phyloP scores from a whole-genome alignment of 2,797 vertebrate genomes.

The Taeniopygia guttata region DNA sequence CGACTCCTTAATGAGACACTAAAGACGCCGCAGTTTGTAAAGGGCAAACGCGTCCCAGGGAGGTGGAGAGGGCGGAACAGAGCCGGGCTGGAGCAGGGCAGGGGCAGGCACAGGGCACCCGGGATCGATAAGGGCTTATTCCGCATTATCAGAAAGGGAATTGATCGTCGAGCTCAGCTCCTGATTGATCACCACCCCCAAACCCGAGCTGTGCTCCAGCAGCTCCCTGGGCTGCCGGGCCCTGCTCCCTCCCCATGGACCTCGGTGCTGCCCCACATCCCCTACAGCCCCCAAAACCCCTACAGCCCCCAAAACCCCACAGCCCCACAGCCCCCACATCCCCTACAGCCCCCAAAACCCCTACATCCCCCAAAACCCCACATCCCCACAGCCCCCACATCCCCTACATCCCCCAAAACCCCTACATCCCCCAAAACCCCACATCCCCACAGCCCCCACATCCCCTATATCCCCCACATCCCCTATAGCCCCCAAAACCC shows the following conservation, averaged over 20 bases:
- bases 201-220: background rate
- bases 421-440: no score
- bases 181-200: background rate
- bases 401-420: no score
- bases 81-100: background rate
- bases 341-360: no score
- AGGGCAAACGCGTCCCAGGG: background rate
- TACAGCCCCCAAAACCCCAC: no score
- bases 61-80: background rate
- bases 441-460: no score
- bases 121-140: background rate
- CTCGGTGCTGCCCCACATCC: background rate
- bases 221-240: background rate
- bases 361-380: no score
- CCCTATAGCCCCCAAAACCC: no score
- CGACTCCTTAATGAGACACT: background rate
- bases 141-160: background rate
- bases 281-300: background rate
- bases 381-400: no score
- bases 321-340: no score
- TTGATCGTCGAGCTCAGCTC: background rate
- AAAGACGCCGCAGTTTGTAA: conserved; percentile 18
- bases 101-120: background rate
- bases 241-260: rapidly evolving
- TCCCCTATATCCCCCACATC: no score